phyloP scores from a whole-genome alignment of 1,140 invertebrate species.

The Hycleus phaleratus region DNA sequence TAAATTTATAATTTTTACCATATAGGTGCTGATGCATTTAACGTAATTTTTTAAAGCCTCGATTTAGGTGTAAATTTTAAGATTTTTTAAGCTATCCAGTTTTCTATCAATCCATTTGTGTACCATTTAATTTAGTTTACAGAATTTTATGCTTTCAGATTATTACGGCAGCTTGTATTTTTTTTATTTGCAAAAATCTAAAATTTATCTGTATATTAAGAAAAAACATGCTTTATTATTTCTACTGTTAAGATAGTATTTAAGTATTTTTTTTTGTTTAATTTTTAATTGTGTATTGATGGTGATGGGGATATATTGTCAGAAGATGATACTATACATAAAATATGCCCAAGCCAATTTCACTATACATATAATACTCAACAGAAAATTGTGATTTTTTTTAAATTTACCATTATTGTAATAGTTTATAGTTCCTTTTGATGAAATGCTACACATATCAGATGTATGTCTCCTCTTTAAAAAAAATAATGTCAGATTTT shows the following conservation, averaged over 20 bases:
- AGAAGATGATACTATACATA: constrained; percentile 7
- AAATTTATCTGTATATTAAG: constrained; percentile 9
- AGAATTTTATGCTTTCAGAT: too few species aligned
- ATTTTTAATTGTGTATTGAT: constrained; percentile 8
- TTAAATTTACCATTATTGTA: constrained; percentile 23
- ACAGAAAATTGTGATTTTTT: constrained; percentile 23
- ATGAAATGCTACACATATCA: constrained; percentile 18
- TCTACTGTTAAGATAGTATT: neutral
- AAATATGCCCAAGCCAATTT: constrained; percentile 13
- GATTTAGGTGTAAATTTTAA: too few species aligned
- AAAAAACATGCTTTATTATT: constrained; percentile 13
- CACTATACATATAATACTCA: constrained; percentile 23
- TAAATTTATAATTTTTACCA: too few species aligned
- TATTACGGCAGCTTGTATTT: constrained; percentile 14
- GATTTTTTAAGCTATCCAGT: too few species aligned
- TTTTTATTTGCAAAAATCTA: too few species aligned
- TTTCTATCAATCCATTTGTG: too few species aligned
- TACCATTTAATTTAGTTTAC: too few species aligned
- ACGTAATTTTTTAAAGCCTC: too few species aligned
- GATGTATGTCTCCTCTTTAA: constrained; percentile 6
- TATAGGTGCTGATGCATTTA: too few species aligned
- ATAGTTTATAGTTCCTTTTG: constrained; percentile 22
- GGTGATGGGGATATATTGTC: constrained; percentile 19
- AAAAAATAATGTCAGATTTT: neutral
- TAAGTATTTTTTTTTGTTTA: constrained; percentile 9